Percentiles rank a stretch among this genome's conserved stretches.
These are phyloP conservation scores for Eufriesea mexicana DNA, from an alignment of 1,140 invertebrate genomes.

Conservation along the genomic window DNA sequence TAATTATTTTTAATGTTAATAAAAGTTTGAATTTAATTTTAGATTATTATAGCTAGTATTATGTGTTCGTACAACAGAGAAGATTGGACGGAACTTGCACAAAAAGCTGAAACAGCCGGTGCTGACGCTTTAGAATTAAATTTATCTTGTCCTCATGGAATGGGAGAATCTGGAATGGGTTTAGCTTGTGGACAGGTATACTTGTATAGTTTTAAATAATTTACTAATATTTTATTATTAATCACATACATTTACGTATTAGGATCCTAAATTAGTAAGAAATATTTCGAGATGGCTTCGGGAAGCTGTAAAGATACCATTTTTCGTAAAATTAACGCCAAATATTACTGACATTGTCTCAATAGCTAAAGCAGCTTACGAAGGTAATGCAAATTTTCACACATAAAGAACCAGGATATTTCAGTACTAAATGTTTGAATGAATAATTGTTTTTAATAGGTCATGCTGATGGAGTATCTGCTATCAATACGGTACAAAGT, in stretches of 20 bases:
- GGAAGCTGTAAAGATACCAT: slow-evolving; percentile 94
- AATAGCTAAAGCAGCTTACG: slow-evolving; percentile 94
- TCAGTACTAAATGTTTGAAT: background rate
- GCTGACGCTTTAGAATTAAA: slow-evolving; percentile 98
- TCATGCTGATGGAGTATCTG: slow-evolving; percentile 96
- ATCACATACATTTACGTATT: slow-evolving; percentile 50
- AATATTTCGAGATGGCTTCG: slow-evolving; percentile 96
- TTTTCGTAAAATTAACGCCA: slow-evolving; percentile 98
- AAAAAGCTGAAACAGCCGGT: slow-evolving; percentile 91
- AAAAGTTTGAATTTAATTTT: background rate
- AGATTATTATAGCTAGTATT: slow-evolving; percentile 97
- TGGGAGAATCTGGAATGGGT: slow-evolving; percentile 99
- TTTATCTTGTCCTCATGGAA: slow-evolving; percentile 98
- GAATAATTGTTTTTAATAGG: slow-evolving; percentile 81
- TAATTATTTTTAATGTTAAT: background rate
- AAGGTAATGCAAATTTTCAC: slow-evolving; percentile 84
- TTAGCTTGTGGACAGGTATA: slow-evolving; percentile 96
- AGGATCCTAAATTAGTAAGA: slow-evolving; percentile 93
- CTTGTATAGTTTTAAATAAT: slow-evolving; percentile 3
- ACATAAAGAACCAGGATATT: slow-evolving; percentile 8
- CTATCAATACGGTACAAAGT: slow-evolving; percentile 97
- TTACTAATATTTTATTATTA: background rate
- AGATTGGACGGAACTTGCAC: slow-evolving; percentile 94
- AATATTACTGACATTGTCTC: slow-evolving; percentile 97
- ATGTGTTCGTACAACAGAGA: slow-evolving; percentile 95